Base-by-base conservation (phyloP, 2,113 vertebrate genomes). In the Phylloscopus trochiloides region DNA sequence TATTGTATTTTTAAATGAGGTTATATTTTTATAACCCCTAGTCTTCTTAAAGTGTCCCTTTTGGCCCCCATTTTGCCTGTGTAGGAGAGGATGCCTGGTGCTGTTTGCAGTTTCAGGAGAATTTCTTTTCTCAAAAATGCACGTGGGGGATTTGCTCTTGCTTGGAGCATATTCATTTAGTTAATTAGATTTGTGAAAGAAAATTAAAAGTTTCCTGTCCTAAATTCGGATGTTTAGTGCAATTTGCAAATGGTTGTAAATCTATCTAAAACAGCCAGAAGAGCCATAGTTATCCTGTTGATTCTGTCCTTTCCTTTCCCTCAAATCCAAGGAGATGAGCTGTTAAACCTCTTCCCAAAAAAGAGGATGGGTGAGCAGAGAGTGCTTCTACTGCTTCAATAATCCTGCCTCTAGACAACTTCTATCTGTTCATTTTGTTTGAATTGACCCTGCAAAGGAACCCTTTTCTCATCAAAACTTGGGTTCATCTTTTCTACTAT, bases 141-240 rank as follows among this genome's bases (percentile, higher is more conserved):
- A 57, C 0, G 0, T 76, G 47, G 71, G 52, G 38, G 43, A 70
- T 82, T 66, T 79, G 38, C 32, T 79, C 36, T 87, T 91, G 85
- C 91, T 95, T 85, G 62, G 67, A 84, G 94, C 80, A n/a, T 24
- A 47, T 91, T 87, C 32, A 36, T 95, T 89, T 91, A 87, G 50
- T 75, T 96, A 96, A 92, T 96, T 93, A 88, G 91, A 75, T 89
- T 86, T 65, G 31, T 67, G 45, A 59, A 89, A 78, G 80, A 68
- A 91, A 96, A 97, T 89, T 51, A 83, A 77, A 78, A 87, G 54
- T 75, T 92, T 92, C 91, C 90, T 91, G 71, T 86, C 70, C 71
- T 82, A 88, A 91, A 94, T 90, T 90, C 62, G 6, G 40, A 34
- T 87, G 58, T 85, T 86, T 78, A 94, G 83, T 86, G 54, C 47